Evolutionary conservation across 2,797 vertebrate genomes (phyloP).

Genomic region (Sebastes kiyomatsui): DNA sequence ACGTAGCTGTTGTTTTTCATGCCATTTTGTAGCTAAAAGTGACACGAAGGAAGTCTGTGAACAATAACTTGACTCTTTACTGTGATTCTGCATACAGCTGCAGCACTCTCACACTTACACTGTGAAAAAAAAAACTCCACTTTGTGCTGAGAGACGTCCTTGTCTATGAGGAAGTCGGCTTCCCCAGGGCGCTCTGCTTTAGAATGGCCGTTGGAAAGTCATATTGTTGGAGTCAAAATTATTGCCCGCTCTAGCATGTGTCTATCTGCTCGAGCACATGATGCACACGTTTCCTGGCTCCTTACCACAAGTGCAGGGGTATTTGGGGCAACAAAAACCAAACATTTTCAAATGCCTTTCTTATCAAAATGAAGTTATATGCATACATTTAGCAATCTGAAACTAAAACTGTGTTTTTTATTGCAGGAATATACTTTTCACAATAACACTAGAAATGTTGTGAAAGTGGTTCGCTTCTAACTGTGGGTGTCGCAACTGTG

Average conservation of each 20-base stretch:
- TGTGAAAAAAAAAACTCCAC: background rate
- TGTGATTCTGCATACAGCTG: constrained; percentile 49
- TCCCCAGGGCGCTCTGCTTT: constrained; percentile 37
- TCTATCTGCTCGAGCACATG: constrained; percentile 19
- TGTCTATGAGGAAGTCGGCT: constrained; percentile 64
- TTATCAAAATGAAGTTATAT: background rate
- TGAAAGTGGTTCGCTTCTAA: background rate
- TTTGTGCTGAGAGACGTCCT: constrained; percentile 49
- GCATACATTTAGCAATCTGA: background rate
- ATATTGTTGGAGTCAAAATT: constrained; percentile 38
- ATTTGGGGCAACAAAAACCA: background rate
- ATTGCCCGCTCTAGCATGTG: background rate
- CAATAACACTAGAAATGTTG: background rate
- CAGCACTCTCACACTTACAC: background rate
- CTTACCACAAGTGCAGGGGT: background rate
- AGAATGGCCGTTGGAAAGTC: constrained; percentile 47
- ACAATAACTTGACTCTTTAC: constrained; percentile 45
- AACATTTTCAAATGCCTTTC: background rate
- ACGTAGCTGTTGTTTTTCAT: background rate
- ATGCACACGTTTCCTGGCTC: constrained; percentile 56
- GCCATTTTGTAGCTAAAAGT: constrained; percentile 6
- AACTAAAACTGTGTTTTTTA: background rate
- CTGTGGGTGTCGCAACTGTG: background rate
- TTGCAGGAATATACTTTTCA: background rate
- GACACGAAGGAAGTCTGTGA: constrained; percentile 52